Conservation (phyloP, 2,888 invertebrate species). For the Brachypterus glaber region DNA sequence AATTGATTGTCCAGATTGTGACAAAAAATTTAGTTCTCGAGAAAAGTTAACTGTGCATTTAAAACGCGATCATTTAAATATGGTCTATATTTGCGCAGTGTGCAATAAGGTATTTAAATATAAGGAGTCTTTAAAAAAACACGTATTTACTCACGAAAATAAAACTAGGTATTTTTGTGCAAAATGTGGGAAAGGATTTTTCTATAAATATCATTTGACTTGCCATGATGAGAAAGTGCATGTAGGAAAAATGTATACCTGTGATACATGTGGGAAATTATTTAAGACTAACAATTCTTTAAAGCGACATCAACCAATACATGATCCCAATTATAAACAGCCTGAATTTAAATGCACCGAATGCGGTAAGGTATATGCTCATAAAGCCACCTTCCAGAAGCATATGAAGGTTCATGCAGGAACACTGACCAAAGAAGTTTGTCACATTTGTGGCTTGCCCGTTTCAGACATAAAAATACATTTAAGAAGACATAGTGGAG, state of each 20-base stretch:
- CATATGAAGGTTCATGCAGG: conserved; percentile 19
- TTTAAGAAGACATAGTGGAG: conserved; percentile 21
- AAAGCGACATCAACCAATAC: too few relatives aligned
- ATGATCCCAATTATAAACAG: too few relatives aligned
- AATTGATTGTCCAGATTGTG: too few relatives aligned
- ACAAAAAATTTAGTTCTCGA: conserved; percentile 21
- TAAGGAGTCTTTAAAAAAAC: conserved; percentile 17
- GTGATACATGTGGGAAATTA: conserved; percentile 8
- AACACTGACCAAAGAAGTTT: conserved; percentile 20
- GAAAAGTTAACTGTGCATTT: conserved; percentile 20
- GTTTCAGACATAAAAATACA: conserved; percentile 20
- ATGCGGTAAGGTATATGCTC: conserved; percentile 17
- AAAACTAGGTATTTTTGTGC: conserved; percentile 15
- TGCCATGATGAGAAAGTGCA: conserved; percentile 5
- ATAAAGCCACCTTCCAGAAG: conserved; percentile 13
- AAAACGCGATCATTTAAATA: conserved; percentile 18
- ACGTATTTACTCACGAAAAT: too few relatives aligned
- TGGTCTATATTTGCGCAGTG: conserved; percentile 16
- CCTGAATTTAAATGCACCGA: conserved; percentile 10
- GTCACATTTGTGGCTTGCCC: conserved; percentile 34
- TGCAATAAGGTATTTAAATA: conserved; percentile 19
- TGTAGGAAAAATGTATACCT: conserved; percentile 1
- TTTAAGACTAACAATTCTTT: conserved; percentile 10
- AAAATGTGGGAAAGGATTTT: conserved; percentile 12
- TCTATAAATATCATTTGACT: not conserved